A percentile compares a stretch with the other conserved stretches of the same genome.
Evolutionary conservation across 2,113 vertebrate genomes (phyloP).

Genomic region (Ceyx cyanopectus): DNA sequence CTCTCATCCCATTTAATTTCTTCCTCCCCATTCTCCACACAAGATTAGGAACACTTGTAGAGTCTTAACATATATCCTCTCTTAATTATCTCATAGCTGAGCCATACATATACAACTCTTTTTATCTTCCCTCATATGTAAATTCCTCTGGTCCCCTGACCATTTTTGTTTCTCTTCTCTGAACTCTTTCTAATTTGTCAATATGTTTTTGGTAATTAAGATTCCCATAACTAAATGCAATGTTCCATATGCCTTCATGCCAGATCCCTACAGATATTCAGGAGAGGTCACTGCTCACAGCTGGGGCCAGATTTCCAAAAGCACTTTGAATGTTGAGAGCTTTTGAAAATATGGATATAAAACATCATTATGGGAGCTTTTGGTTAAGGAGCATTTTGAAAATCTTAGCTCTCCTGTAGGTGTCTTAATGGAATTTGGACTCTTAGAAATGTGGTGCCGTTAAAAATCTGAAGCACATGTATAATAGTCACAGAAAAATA

Average conservation of each 20-base stretch:
- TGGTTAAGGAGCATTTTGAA: neutral
- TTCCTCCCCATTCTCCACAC: constrained; percentile 12
- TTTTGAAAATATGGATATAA: neutral
- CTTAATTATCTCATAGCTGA: constrained; percentile 42
- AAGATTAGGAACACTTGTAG: constrained; percentile 27
- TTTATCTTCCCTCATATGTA: constrained; percentile 54
- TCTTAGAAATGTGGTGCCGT: neutral
- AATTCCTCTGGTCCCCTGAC: constrained; percentile 54
- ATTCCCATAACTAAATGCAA: neutral
- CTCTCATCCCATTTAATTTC: constrained; percentile 15
- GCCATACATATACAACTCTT: neutral
- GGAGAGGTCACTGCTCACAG: constrained; percentile 31
- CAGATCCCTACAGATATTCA: constrained; percentile 18
- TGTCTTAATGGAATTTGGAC: neutral
- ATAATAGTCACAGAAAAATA: neutral
- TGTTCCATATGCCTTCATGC: neutral
- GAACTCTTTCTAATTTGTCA: constrained; percentile 65
- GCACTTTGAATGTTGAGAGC: neutral
- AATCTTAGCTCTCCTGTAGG: neutral
- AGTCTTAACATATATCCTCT: constrained; percentile 5
- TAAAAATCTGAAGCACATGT: neutral
- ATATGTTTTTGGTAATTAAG: constrained; percentile 67
- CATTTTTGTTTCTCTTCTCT: constrained; percentile 63
- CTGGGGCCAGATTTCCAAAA: constrained; percentile 47
- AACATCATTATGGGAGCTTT: neutral